Base-by-base conservation (phyloP, 2,888 invertebrate genomes). In the Elegia similella region DNA sequence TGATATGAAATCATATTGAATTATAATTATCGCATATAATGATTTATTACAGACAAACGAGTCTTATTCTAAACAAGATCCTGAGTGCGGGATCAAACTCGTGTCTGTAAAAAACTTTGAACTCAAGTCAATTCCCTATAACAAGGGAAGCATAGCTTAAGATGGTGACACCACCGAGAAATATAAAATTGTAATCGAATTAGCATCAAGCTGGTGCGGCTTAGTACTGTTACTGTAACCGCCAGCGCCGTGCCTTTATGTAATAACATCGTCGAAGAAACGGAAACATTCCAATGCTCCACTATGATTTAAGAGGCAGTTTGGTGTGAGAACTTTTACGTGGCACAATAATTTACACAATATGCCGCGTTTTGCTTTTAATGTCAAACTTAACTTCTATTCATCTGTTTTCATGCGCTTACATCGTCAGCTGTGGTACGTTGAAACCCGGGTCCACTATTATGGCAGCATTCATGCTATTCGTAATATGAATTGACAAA, bases 151-250 rank as follows among this genome's bases (percentile, higher is more conserved):
- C 8, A 12, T 38, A 34, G 34, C 34, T 34, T 8, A 2, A 10
- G 34, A 46, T 43, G 43, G 8, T 2, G 17, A 46, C 17, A 46
- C 10, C 30, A 2, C 8, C 47, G 57, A 48, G 23, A 57, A 48
- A 55, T 46, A 46, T 46, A 44, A 54, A 54, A 55, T 32, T 10
- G 44, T 46, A 44, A 54, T 44, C 32, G 44, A 43, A 54, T 55
- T 46, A 54, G 32, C 54, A 55, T 32, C 43, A n/a, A 46, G 32
- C 10, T 1, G 30, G 10, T 44, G 15, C 30, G 5, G 23, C 23
- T 23, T 5, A 10, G 43, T 43, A 53, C 42, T 43, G 44, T 43
- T 43, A 55, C 32, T 44, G 29, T 44, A 30, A 54, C 6, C 16
- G 47, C 47, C 47, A 47, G 47, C 38, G 8, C 44, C 34, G 52